Percentiles rank a stretch among this genome's conserved stretches.
phyloP scores from a whole-genome alignment of 2,888 invertebrate species.

The Megastigmus dorsalis region DNA sequence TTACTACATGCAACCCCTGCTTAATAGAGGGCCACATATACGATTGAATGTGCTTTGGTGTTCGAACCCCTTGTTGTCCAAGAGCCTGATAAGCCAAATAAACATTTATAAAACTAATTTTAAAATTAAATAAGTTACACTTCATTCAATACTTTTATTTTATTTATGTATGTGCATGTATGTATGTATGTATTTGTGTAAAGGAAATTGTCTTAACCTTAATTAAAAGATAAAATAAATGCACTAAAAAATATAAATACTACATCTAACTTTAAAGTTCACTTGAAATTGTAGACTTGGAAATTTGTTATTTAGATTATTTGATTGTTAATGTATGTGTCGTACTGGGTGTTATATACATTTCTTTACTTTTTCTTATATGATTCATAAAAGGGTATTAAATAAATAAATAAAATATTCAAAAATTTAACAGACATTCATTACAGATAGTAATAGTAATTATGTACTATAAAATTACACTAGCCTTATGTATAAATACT shows the following conservation, averaged over 20 bases:
- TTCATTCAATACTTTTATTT: too few species aligned
- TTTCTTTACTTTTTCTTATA: too few species aligned
- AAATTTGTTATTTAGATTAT: not conserved
- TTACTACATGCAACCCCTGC: constrained; percentile 80
- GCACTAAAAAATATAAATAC: too few species aligned
- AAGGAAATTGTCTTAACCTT: too few species aligned
- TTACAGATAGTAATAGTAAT: not conserved
- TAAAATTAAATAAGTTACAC: not conserved
- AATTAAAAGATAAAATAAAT: too few species aligned
- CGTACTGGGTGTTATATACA: not conserved
- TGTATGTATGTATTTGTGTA: too few species aligned
- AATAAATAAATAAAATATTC: too few species aligned
- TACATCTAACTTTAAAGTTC: too few species aligned
- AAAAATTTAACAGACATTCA: too few species aligned
- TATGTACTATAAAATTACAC: not conserved
- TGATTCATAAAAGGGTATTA: not conserved
- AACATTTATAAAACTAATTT: not conserved
- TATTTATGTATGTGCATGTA: too few species aligned
- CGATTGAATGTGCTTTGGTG: constrained; percentile 76
- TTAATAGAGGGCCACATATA: constrained; percentile 83
- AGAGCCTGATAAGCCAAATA: constrained; percentile 49
- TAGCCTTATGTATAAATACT: constrained; percentile 59
- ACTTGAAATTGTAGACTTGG: not conserved
- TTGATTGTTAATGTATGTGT: not conserved
- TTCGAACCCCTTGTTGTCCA: constrained; percentile 42